Conservation (phyloP, 2,113 vertebrate genomes). For the Tapirus terrestris region DNA sequence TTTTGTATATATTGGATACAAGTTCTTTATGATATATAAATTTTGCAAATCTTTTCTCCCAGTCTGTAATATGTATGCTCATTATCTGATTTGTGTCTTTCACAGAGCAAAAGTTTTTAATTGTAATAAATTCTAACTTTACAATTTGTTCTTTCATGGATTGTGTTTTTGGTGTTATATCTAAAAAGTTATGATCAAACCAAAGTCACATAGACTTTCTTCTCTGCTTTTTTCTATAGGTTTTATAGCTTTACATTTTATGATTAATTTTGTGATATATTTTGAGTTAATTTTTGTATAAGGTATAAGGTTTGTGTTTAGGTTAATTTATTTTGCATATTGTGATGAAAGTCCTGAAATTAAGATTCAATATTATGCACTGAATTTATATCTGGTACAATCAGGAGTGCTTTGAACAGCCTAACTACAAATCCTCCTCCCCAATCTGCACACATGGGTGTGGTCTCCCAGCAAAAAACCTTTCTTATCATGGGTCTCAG, state of each 20-base stretch:
- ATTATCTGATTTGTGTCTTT: not conserved
- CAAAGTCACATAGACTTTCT: not conserved
- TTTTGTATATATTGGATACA: not conserved
- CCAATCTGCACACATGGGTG: not conserved
- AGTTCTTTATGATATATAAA: not conserved
- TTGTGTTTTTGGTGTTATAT: no score
- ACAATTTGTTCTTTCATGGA: not conserved
- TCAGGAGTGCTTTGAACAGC: not conserved
- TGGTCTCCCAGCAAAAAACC: not conserved
- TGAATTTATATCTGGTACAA: not conserved
- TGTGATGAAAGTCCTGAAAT: not conserved
- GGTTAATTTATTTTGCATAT: not conserved
- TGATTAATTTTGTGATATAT: no score
- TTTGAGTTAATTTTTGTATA: not conserved
- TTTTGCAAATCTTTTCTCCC: not conserved
- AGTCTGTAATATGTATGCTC: not conserved
- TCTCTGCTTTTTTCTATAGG: no score
- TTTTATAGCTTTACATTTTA: no score
- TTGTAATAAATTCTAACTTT: not conserved
- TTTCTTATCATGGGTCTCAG: not conserved
- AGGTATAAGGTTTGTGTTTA: not conserved
- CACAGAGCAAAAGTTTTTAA: not conserved
- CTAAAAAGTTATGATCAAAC: not conserved
- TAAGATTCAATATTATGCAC: not conserved
- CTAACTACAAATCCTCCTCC: not conserved